phyloP scores from a whole-genome alignment of 2,113 vertebrate genomes.

The Lutjanus erythropterus region DNA sequence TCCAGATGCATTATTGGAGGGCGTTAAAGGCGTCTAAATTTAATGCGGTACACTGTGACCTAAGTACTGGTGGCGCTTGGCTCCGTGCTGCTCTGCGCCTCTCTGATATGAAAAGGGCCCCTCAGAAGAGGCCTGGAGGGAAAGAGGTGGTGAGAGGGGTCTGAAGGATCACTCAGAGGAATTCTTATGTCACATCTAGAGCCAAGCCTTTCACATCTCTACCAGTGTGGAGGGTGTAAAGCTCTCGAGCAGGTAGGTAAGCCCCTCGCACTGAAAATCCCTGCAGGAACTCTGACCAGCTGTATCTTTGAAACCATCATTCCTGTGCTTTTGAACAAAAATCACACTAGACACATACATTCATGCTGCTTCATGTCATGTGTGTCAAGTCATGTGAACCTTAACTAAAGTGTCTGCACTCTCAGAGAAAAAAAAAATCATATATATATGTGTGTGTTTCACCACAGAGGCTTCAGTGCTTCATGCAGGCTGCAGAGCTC shows the following conservation, averaged over 20 bases:
- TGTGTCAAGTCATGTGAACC: slow-evolving; percentile 20
- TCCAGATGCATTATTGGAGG: slow-evolving; percentile 86
- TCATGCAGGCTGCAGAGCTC: slow-evolving; percentile 21
- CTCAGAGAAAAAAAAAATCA: neutral
- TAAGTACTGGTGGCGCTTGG: slow-evolving; percentile 70
- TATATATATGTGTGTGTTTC: neutral
- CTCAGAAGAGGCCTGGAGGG: slow-evolving; percentile 66
- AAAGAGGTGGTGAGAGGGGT: slow-evolving; percentile 64
- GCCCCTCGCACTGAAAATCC: slow-evolving; percentile 25
- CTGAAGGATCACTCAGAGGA: slow-evolving; percentile 62
- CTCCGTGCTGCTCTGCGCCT: slow-evolving; percentile 60
- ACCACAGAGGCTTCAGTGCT: slow-evolving; percentile 14
- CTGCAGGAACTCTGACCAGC: slow-evolving; percentile 52
- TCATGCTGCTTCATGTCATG: neutral
- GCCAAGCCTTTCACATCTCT: slow-evolving; percentile 66
- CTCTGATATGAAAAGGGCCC: slow-evolving; percentile 67
- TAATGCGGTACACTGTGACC: slow-evolving; percentile 84
- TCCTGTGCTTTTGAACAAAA: slow-evolving; percentile 39
- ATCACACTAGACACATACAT: slow-evolving; percentile 1
- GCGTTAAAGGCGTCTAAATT: slow-evolving; percentile 87
- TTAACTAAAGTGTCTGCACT: neutral
- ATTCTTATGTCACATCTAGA: slow-evolving; percentile 70
- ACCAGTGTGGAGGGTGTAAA: slow-evolving; percentile 53
- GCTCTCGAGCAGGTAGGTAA: slow-evolving; percentile 58
- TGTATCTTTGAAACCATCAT: slow-evolving; percentile 40